These are phyloP conservation scores for Cydia pomonella DNA, from an alignment of 1,140 invertebrate species.

Conservation along the genomic window DNA sequence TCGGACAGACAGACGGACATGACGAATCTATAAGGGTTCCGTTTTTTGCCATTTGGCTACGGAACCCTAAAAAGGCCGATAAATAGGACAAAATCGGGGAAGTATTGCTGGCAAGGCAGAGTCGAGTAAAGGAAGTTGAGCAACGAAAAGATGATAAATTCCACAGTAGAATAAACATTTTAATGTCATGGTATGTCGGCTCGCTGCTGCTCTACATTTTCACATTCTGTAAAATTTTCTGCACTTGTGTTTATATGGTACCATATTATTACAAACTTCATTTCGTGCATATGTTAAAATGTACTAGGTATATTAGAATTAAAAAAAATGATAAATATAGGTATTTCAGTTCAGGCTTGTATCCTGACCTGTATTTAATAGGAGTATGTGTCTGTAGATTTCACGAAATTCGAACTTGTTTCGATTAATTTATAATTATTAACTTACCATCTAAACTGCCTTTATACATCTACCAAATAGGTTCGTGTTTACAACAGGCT, in stretches of 20 bases:
- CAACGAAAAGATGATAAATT: not conserved
- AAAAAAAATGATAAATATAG: too few species aligned
- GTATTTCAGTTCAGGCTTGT: too few species aligned
- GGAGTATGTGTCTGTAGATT: too few species aligned
- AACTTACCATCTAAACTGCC: not conserved
- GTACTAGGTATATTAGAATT: too few species aligned
- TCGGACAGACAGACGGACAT: too few species aligned
- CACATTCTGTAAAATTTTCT: conserved; percentile 24
- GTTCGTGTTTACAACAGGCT: not conserved
- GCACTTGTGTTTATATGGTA: not conserved
- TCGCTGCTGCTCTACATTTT: conserved; percentile 7
- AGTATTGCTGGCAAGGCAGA: not conserved
- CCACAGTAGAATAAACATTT: not conserved
- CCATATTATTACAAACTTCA: not conserved
- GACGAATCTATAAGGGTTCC: too few species aligned
- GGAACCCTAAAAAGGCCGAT: conserved; percentile 3
- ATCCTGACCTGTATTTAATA: too few species aligned
- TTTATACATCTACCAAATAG: not conserved
- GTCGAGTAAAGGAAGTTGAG: conserved; percentile 7
- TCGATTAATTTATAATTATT: too few species aligned
- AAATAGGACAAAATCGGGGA: not conserved
- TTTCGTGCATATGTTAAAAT: too few species aligned
- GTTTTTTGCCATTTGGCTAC: too few species aligned
- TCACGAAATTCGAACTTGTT: too few species aligned
- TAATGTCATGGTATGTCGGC: not conserved